Conservation (phyloP, 2,888 invertebrate genomes). For the Calameuta filiformis region DNA sequence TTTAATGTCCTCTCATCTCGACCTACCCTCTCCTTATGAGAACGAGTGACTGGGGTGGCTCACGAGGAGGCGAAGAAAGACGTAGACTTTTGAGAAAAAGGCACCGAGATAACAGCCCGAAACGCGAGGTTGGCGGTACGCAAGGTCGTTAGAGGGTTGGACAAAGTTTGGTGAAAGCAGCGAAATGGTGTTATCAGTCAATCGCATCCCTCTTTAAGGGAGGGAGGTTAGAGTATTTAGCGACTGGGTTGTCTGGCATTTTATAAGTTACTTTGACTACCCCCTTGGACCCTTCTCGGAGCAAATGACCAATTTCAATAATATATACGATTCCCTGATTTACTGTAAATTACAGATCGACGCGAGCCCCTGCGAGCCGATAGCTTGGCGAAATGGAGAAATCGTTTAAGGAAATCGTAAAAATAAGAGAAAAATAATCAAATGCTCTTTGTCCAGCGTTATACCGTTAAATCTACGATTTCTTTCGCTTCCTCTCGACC, state of each 20-base stretch:
- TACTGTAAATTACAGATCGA: slow-evolving; percentile 5
- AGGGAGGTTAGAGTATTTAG: not conserved
- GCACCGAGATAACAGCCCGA: not conserved
- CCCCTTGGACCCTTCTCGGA: not conserved
- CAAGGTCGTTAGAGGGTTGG: not conserved
- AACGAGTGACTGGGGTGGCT: not conserved
- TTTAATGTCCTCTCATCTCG: slow-evolving; percentile 24
- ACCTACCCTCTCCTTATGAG: not conserved
- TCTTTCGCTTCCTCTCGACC: not conserved
- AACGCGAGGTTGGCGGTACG: not conserved
- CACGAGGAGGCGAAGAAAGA: not conserved
- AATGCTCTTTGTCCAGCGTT: not conserved
- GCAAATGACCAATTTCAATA: not conserved
- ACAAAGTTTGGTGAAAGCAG: not conserved
- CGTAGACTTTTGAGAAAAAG: not conserved
- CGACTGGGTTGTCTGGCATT: not conserved
- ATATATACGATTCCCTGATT: not conserved
- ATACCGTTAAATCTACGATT: not conserved
- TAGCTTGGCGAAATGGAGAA: not conserved
- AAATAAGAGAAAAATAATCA: not conserved
- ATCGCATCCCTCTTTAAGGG: not conserved
- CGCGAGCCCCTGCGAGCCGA: not conserved
- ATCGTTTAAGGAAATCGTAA: not conserved
- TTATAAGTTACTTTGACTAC: not conserved
- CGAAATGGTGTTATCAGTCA: not conserved